phyloP scores from a whole-genome alignment of 2,113 vertebrate genomes.

The Desmodus rotundus region DNA sequence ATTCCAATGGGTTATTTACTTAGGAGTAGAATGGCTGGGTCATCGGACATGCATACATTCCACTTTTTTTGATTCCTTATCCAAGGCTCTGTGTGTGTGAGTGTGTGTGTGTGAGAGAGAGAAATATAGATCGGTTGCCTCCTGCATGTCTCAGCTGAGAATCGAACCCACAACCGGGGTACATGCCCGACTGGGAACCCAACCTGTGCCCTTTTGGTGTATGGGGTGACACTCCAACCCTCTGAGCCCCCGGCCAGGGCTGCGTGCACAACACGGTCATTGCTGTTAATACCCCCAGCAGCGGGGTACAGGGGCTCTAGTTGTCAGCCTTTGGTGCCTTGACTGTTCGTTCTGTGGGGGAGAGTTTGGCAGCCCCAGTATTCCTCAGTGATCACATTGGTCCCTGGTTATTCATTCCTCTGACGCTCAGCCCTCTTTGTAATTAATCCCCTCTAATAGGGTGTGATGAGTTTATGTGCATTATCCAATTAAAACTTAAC shows the following conservation, averaged over 20 bases:
- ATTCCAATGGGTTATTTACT: background rate
- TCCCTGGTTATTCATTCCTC: background rate
- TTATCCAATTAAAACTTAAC: background rate
- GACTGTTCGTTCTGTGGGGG: background rate
- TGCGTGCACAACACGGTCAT: background rate
- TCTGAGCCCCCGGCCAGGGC: background rate
- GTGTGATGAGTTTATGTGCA: background rate
- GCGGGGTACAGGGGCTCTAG: background rate
- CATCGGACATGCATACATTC: accelerated
- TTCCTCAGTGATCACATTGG: background rate
- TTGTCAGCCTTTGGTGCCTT: background rate
- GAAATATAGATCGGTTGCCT: too few species aligned
- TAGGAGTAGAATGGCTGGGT: background rate
- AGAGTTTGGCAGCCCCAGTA: background rate
- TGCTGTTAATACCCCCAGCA: background rate
- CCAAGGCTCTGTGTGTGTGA: too few species aligned
- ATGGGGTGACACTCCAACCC: too few species aligned
- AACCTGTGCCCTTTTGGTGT: too few species aligned
- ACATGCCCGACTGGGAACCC: too few species aligned
- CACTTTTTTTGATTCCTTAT: background rate
- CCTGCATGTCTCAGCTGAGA: too few species aligned
- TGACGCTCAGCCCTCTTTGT: background rate
- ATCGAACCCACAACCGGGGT: too few species aligned
- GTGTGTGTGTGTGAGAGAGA: too few species aligned
- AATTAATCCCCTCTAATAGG: background rate